Conservation (phyloP, 1,140 invertebrate species). For the Daktulosphaira vitifoliae region DNA sequence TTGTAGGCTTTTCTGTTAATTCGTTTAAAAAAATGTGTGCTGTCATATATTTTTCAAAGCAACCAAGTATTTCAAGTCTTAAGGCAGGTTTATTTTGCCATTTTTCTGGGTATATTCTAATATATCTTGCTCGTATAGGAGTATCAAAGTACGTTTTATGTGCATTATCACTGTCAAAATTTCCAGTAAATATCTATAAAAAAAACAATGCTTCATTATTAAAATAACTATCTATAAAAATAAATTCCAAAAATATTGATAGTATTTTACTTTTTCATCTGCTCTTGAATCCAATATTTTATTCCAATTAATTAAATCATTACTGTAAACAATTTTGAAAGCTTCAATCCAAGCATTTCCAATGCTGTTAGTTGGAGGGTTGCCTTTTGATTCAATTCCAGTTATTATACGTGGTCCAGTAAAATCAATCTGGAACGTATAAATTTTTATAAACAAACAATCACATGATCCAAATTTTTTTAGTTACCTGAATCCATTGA, state of each 20-base stretch:
- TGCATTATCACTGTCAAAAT: slow-evolving; percentile 35
- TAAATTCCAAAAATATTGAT: too few species aligned
- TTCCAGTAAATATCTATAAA: slow-evolving; percentile 38
- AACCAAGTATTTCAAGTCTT: slow-evolving; percentile 66
- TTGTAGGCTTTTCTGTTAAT: slow-evolving; percentile 44
- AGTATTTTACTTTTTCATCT: slow-evolving; percentile 45
- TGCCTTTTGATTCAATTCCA: slow-evolving; percentile 64
- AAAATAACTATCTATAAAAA: too few species aligned
- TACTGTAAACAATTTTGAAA: slow-evolving; percentile 64
- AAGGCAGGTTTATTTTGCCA: slow-evolving; percentile 68
- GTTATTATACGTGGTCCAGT: slow-evolving; percentile 61
- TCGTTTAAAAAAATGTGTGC: not conserved
- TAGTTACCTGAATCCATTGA: slow-evolving; percentile 38
- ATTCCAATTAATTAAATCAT: slow-evolving; percentile 60
- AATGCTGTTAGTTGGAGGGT: slow-evolving; percentile 38
- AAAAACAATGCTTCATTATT: too few species aligned
- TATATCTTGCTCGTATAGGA: slow-evolving; percentile 61
- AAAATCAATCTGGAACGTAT: slow-evolving; percentile 60
- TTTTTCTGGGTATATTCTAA: slow-evolving; percentile 61
- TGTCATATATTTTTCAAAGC: slow-evolving; percentile 59
- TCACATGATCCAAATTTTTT: not conserved
- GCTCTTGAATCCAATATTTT: slow-evolving; percentile 51
- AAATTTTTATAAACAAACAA: not conserved
- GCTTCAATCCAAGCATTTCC: slow-evolving; percentile 60
- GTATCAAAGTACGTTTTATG: slow-evolving; percentile 44